Evolutionary conservation across 2,113 vertebrate genomes (phyloP).

Genomic region (Chloroceryle aenea): DNA sequence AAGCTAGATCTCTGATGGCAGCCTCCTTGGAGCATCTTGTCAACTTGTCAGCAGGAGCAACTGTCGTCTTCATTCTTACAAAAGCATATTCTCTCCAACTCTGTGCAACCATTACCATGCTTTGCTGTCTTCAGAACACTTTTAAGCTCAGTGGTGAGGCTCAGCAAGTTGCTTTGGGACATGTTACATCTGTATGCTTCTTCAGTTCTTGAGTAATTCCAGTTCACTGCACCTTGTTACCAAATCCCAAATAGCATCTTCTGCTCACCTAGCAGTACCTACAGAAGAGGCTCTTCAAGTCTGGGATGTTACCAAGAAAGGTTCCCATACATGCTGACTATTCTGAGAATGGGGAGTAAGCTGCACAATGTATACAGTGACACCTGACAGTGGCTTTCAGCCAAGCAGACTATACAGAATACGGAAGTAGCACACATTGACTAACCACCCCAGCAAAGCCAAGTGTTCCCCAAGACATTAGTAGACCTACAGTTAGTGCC

Average conservation of each 20-base stretch:
- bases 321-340: neutral
- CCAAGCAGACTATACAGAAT: neutral
- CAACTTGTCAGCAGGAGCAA: neutral
- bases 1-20: neutral
- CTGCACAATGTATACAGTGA: neutral
- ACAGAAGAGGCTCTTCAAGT: slow-evolving; percentile 33
- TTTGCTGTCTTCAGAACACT: neutral
- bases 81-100: neutral
- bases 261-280: neutral
- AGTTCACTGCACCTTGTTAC: neutral
- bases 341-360: neutral
- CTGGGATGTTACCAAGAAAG: neutral
- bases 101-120: neutral
- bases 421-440: neutral
- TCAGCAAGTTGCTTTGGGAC: neutral
- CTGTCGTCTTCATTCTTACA: neutral
- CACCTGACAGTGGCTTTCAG: neutral
- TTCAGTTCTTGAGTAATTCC: neutral
- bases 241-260: neutral
- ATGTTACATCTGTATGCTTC: rapidly evolving
- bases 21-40: neutral
- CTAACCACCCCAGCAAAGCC: neutral
- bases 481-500: neutral
- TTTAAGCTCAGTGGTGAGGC: neutral
- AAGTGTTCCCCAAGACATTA: neutral